Percentiles rank a stretch among this genome's conserved stretches.
Evolutionary conservation across 2,113 vertebrate species (phyloP).

Genomic region (Potamarius usumacintae): DNA sequence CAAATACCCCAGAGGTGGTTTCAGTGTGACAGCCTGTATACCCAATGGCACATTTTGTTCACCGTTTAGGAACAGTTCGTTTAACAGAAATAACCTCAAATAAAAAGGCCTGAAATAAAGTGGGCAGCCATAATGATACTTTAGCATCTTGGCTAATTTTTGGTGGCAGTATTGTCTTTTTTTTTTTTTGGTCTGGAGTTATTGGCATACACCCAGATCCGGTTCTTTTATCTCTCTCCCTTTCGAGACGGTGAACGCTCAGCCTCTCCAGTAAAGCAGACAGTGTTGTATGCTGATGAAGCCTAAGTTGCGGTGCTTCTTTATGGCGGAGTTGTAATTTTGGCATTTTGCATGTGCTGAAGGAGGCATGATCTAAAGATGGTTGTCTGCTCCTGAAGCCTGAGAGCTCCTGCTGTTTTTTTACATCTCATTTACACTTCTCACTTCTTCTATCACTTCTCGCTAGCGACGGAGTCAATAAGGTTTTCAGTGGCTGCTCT

Average conservation of each 20-base stretch:
- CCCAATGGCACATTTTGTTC: slow-evolving; percentile 21
- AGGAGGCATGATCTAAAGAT: neutral
- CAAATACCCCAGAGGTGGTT: slow-evolving; percentile 16
- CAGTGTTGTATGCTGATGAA: slow-evolving; percentile 13
- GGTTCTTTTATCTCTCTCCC: slow-evolving; percentile 24
- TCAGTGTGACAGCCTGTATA: slow-evolving; percentile 15
- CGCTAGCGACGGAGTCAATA: neutral
- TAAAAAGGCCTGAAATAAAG: neutral
- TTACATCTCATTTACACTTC: neutral
- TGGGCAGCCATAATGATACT: neutral
- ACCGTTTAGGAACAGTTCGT: slow-evolving; percentile 6
- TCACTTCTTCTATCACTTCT: neutral
- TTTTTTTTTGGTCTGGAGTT: neutral
- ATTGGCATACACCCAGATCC: neutral
- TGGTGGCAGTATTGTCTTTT: neutral
- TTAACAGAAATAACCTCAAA: neutral
- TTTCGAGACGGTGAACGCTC: slow-evolving; percentile 13
- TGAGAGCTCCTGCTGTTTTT: neutral
- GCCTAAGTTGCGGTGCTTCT: slow-evolving; percentile 20
- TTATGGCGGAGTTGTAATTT: slow-evolving; percentile 46
- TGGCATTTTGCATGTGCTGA: slow-evolving; percentile 34
- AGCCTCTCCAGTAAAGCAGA: slow-evolving; percentile 9
- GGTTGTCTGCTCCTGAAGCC: slow-evolving; percentile 3
- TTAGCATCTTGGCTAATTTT: neutral
- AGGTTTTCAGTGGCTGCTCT: neutral